A percentile compares a stretch with the other conserved stretches of the same genome.
Evolutionary conservation across 2,888 invertebrate genomes (phyloP).

Genomic region (Mesochorus sp.): DNA sequence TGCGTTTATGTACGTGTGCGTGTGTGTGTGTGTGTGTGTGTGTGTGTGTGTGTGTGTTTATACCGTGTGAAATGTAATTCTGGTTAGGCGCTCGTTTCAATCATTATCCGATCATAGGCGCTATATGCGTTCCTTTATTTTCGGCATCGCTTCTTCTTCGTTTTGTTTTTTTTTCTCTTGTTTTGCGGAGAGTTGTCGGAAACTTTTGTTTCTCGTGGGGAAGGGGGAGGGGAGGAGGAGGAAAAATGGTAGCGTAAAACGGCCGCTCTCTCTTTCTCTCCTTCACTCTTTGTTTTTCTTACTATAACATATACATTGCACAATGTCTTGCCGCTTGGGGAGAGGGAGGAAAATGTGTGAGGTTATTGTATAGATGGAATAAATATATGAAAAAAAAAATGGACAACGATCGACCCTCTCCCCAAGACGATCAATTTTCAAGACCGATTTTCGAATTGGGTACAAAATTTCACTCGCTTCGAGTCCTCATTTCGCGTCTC

Average conservation of each 20-base stretch:
- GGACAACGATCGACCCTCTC: constrained; percentile 41
- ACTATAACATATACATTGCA: constrained; percentile 3
- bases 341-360: constrained; percentile 13
- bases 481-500: constrained; percentile 16
- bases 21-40: constrained; percentile 3
- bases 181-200: constrained; percentile 41
- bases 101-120: constrained; percentile 60
- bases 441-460: constrained; percentile 50
- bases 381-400: constrained; percentile 42
- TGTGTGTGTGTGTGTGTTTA: constrained; percentile 36
- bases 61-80: constrained; percentile 55
- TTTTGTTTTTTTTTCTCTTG: constrained; percentile 23
- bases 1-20: not conserved
- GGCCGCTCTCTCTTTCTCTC: constrained; percentile 30
- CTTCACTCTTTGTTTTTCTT: constrained; percentile 9
- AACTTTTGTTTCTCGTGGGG: constrained; percentile 38
- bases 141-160: constrained; percentile 57
- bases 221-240: no score
- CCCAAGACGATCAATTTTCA: constrained; percentile 44
- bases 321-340: constrained; percentile 29
- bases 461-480: constrained; percentile 53
- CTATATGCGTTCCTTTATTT: constrained; percentile 66
- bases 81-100: constrained; percentile 59
- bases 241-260: constrained; percentile 59
- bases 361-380: constrained; percentile 28